A percentile compares a stretch with the other conserved stretches of the same genome.
Evolutionary conservation across 1,140 invertebrate genomes (phyloP).

Genomic region (Polypedilum vanderplanki): DNA sequence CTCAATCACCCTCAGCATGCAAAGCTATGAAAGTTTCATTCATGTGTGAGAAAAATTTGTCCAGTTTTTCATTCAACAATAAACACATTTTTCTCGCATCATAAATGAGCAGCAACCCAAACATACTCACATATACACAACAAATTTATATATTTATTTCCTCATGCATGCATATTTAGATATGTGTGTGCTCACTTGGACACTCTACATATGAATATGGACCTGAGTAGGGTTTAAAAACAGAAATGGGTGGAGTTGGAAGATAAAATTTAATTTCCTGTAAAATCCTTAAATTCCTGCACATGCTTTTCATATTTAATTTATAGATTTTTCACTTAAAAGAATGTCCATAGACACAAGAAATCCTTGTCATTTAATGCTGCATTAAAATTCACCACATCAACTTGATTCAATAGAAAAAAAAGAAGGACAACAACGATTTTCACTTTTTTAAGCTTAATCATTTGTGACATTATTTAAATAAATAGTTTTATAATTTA

Average conservation of each 20-base stretch:
- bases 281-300: constrained; percentile 25
- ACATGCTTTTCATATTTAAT: constrained; percentile 28
- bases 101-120: not conserved
- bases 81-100: not conserved
- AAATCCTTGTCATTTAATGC: constrained; percentile 26
- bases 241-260: not conserved
- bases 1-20: too few species aligned
- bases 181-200: too few species aligned
- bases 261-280: constrained; percentile 24
- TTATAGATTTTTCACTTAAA: constrained; percentile 25
- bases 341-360: not conserved
- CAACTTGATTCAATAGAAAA: not conserved
- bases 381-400: constrained; percentile 26
- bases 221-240: not conserved
- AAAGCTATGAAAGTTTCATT: too few species aligned
- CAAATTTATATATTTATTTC: not conserved
- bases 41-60: too few species aligned
- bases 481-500: constrained; percentile 29
- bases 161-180: not conserved
- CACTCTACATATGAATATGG: not conserved
- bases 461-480: constrained; percentile 28
- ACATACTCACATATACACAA: not conserved
- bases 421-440: not conserved
- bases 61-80: too few species aligned
- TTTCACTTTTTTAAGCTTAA: constrained; percentile 24